Evolutionary conservation across 1,140 invertebrate genomes (phyloP).

Genomic region (Archivesica marissinica): DNA sequence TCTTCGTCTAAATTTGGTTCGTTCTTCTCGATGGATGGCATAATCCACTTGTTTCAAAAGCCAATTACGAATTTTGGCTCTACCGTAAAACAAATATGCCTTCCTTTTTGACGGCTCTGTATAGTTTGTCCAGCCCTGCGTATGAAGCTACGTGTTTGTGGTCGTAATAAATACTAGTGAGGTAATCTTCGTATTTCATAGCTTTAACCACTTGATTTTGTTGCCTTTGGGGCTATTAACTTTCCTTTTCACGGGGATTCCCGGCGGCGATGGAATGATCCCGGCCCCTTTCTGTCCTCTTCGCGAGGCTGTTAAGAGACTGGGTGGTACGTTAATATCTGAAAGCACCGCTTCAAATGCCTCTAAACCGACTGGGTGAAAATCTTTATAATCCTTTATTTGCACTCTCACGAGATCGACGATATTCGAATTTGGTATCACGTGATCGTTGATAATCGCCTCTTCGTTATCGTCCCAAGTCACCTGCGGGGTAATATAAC

Average conservation of each 20-base stretch:
- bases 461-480: no score
- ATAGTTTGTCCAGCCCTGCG: conserved; percentile 5
- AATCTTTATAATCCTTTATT: conserved; percentile 29
- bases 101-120: conserved; percentile 12
- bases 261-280: conserved; percentile 21
- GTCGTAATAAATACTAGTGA: conserved; percentile 25
- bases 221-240: not conserved
- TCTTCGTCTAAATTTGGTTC: not conserved
- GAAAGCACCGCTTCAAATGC: not conserved
- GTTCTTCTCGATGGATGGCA: no score
- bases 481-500: no score
- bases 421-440: conserved; percentile 15
- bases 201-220: not conserved
- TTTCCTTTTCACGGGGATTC: not conserved
- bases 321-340: conserved; percentile 4
- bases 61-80: not conserved
- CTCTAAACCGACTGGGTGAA: not conserved
- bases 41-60: no score
- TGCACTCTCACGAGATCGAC: conserved; percentile 43
- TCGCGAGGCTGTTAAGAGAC: not conserved
- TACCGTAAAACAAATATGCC: conserved; percentile 5
- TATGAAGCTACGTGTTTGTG: not conserved
- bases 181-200: conserved; percentile 22
- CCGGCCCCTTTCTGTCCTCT: not conserved
- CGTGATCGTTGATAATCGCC: not conserved